Evolutionary conservation across 1,140 invertebrate genomes (phyloP), one percentile per base, ranked within the genome.

Genomic region (Agrilus planipennis): DNA sequence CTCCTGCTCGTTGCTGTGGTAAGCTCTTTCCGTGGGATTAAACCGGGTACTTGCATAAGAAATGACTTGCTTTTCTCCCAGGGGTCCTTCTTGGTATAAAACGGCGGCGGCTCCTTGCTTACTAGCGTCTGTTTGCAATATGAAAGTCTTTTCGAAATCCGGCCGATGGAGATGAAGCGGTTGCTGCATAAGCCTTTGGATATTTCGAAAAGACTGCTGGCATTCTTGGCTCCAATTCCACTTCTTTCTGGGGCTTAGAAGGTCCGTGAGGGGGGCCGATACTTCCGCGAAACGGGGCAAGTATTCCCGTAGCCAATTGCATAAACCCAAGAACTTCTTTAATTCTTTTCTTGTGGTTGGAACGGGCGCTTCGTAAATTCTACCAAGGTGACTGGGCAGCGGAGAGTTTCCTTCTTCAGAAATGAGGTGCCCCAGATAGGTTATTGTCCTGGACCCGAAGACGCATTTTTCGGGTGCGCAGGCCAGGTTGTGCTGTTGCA

Each of bases 1-100:
- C 54, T 70, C 65, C 30, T 53, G 46, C 44, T 70, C 61, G 4
- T 50, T 50, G 0, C 44, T 29, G 22, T 48, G 49, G 28, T 48
- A 50, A 5, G 19, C 10, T 21, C 12, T 9, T 25, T 51, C 39
- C 0, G 32, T 32, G 1, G 12, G 5, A 10, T 29, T 45, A 0
- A 47, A 23, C 12, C 38, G 40, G 5, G 48, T 36, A 9, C 41
- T 41, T 0, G 38, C 28, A n/a, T 45, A 49, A 10, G 43, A 36
- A 1, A 58, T 29, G 0, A 55, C 32, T 12, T 17, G n/a, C 5
- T 41, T 34, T 16, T 39, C 18, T 0, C 34, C 34, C 1, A 52
- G 20, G 2, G 39, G 25, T 31, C 48, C 45, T 4, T 32, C 4
- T 29, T 59, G 55, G 16, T 50, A 51, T 2, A 57, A 23, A 0